Conservation (phyloP, 2,797 vertebrate genomes). For the Sebastes oblongus region DNA sequence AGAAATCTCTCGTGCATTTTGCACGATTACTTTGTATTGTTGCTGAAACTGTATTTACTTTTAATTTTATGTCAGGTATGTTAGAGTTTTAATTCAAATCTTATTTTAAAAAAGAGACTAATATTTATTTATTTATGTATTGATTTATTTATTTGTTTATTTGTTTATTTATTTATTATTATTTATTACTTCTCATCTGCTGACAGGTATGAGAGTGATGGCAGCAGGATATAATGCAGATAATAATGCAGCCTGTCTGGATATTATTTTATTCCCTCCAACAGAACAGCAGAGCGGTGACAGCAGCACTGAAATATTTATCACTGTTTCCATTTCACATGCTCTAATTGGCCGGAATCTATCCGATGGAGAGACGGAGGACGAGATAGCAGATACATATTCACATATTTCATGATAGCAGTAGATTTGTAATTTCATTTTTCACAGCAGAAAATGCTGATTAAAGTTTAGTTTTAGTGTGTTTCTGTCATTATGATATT, state of each 20-base stretch:
- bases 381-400: not conserved
- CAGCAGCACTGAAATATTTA: conserved; percentile 53
- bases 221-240: not conserved
- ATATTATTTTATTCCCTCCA: not conserved
- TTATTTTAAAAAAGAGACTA: too few species aligned
- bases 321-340: conserved; percentile 43
- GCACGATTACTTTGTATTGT: not conserved
- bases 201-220: not conserved
- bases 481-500: not conserved
- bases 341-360: conserved; percentile 44
- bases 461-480: not conserved
- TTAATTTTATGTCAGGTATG: too few species aligned
- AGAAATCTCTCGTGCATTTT: too few species aligned
- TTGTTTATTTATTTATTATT: too few species aligned
- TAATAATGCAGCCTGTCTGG: not conserved
- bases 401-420: not conserved
- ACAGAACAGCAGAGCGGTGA: conserved; percentile 5
- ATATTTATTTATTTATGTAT: too few species aligned
- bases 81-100: too few species aligned
- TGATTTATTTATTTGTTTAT: fast-evolving
- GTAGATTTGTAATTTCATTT: not conserved
- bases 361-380: not conserved
- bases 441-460: not conserved
- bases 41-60: too few species aligned
- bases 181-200: not conserved